A percentile compares a stretch with the other conserved stretches of the same genome.
phyloP scores from a whole-genome alignment of 2,797 vertebrate genomes.

The Enteromius anoplus region DNA sequence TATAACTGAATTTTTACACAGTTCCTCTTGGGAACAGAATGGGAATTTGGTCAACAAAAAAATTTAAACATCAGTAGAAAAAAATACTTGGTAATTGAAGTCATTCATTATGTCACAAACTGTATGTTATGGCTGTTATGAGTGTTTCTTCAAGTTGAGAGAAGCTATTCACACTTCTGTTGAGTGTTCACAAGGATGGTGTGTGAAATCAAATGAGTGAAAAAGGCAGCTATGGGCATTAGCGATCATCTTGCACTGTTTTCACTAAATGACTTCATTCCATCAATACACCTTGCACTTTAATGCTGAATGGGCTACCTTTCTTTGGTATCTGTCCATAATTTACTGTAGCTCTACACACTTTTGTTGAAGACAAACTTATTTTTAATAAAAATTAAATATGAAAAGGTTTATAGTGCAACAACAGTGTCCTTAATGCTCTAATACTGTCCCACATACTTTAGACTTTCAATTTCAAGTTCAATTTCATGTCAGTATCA shows the following conservation, averaged over 20 bases:
- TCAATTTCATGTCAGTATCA: constrained; percentile 19
- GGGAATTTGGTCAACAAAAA: constrained; percentile 15
- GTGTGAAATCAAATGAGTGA: constrained; percentile 8
- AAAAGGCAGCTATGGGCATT: neutral
- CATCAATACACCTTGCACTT: neutral
- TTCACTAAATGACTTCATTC: neutral
- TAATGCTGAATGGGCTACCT: neutral
- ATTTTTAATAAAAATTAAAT: neutral
- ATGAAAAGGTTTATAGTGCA: neutral
- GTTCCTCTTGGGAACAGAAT: constrained; percentile 14
- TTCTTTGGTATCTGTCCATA: neutral
- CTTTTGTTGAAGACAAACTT: neutral
- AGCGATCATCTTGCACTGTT: neutral
- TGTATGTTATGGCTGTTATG: constrained; percentile 22
- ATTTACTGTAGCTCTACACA: neutral
- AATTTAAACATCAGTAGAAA: neutral
- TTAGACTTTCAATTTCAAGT: neutral
- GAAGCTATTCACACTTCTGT: constrained; percentile 26
- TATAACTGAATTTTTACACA: constrained; percentile 29
- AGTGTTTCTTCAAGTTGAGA: constrained; percentile 10
- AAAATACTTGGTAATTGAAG: constrained; percentile 43
- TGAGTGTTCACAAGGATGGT: constrained; percentile 6
- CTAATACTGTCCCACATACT: neutral
- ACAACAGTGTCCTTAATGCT: neutral
- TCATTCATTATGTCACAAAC: constrained; percentile 44